Percentiles rank a stretch among this genome's conserved stretches.
Evolutionary conservation across 2,797 vertebrate species (phyloP).

Genomic region (Hippoglossus hippoglossus): DNA sequence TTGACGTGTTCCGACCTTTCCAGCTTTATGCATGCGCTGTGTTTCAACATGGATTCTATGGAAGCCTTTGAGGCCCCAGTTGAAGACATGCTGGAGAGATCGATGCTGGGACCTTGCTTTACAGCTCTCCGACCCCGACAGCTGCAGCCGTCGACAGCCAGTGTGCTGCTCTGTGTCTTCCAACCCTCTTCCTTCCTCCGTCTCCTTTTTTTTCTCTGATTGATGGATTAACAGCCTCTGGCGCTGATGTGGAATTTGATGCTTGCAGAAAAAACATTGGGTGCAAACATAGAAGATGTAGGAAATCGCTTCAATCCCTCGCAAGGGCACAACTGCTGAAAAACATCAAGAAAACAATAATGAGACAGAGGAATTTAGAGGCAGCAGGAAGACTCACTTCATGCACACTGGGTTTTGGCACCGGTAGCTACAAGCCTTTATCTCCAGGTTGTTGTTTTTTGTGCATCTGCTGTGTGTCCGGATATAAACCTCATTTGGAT

Average conservation of each 20-base stretch:
- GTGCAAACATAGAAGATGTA: constrained; percentile 26
- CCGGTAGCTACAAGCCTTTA: constrained; percentile 11
- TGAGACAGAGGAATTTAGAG: constrained; percentile 5
- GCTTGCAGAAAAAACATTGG: constrained; percentile 20
- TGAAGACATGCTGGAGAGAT: constrained; percentile 13
- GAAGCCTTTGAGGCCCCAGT: constrained; percentile 7
- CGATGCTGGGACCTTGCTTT: background rate
- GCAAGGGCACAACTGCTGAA: background rate
- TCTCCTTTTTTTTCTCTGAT: constrained; percentile 4
- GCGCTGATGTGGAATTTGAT: constrained; percentile 18
- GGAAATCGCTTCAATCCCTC: constrained; percentile 16
- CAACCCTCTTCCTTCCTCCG: constrained; percentile 4
- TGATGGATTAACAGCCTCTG: constrained; percentile 18
- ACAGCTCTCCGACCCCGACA: constrained; percentile 23
- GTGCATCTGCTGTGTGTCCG: constrained; percentile 14
- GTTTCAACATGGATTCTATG: background rate
- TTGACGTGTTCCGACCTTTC: too few relatives aligned
- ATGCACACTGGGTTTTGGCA: constrained; percentile 19
- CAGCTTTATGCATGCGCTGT: background rate
- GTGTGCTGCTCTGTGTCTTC: constrained; percentile 6
- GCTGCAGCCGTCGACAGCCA: constrained; percentile 35
- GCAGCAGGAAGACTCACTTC: background rate
- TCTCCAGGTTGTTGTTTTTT: constrained; percentile 33
- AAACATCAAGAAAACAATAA: constrained; percentile 38
- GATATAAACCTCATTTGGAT: constrained; percentile 53